Conservation (phyloP, 1,140 invertebrate species). For the Hylyphantes graminicola region DNA sequence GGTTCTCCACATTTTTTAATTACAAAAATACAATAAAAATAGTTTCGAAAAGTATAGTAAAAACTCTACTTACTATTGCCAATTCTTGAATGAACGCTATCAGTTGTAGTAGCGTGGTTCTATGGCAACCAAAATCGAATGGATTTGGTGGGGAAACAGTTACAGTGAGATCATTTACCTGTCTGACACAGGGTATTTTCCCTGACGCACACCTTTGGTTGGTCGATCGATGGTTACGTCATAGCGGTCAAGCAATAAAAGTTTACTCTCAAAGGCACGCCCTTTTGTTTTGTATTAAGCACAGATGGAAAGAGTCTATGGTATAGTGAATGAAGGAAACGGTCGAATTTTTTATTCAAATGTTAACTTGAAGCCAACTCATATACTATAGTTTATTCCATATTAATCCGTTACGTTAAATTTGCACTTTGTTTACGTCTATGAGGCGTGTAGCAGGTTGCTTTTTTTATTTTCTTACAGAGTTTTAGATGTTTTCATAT, state of each 20-base stretch:
- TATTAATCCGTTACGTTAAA: too few species aligned
- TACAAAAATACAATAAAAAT: too few species aligned
- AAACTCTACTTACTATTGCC: too few species aligned
- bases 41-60: too few species aligned
- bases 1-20: too few species aligned
- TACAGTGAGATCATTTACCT: slow-evolving; percentile 30
- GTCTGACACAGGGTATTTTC: slow-evolving; percentile 36
- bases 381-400: too few species aligned
- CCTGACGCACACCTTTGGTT: slow-evolving; percentile 40
- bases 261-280: slow-evolving; percentile 15
- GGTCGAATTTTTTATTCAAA: background rate
- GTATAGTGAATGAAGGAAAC: background rate
- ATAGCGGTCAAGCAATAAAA: slow-evolving; percentile 28
- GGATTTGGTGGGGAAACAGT: slow-evolving; percentile 3
- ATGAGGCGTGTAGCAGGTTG: too few species aligned
- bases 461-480: too few species aligned
- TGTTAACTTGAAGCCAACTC: too few species aligned
- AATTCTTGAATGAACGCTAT: background rate
- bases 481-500: too few species aligned
- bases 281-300: background rate
- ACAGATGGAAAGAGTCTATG: background rate
- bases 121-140: slow-evolving; percentile 16
- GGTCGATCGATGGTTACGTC: slow-evolving; percentile 51
- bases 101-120: background rate
- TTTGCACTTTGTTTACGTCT: too few species aligned